Percentiles rank a stretch among this genome's conserved stretches.
Conservation (phyloP, 2,113 vertebrate genomes). For the Anoura caudifer region DNA sequence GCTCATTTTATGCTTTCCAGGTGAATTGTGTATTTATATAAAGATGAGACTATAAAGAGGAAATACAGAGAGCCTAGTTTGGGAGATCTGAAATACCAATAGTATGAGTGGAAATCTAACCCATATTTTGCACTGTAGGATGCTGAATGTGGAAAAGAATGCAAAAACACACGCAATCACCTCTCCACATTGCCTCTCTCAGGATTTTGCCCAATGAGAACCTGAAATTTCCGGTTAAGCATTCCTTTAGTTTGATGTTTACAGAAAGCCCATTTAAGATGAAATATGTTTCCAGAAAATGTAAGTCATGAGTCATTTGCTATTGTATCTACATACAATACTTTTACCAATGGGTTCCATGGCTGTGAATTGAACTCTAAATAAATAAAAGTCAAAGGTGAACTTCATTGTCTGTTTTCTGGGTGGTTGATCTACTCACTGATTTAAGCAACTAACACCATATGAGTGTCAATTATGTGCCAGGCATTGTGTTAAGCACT, state of each 20-base stretch:
- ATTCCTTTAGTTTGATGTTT: conserved; percentile 19
- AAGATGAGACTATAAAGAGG: not conserved
- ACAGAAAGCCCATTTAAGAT: not conserved
- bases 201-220: not conserved
- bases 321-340: not conserved
- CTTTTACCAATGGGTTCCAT: not conserved
- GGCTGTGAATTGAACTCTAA: not conserved
- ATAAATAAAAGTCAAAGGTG: conserved; percentile 21
- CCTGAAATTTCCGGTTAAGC: not conserved
- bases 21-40: not conserved
- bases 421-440: not conserved
- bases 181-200: not conserved
- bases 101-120: not conserved
- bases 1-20: not conserved
- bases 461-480: not conserved
- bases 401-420: not conserved
- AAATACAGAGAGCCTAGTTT: not conserved
- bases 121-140: not conserved
- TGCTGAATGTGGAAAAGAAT: not conserved
- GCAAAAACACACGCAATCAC: not conserved
- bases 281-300: not conserved
- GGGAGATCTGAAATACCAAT: not conserved
- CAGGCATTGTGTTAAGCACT: not conserved
- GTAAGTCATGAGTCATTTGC: not conserved
- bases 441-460: not conserved